Base-by-base conservation (phyloP, 2,888 invertebrate species). In the Lepidonotus clava region DNA sequence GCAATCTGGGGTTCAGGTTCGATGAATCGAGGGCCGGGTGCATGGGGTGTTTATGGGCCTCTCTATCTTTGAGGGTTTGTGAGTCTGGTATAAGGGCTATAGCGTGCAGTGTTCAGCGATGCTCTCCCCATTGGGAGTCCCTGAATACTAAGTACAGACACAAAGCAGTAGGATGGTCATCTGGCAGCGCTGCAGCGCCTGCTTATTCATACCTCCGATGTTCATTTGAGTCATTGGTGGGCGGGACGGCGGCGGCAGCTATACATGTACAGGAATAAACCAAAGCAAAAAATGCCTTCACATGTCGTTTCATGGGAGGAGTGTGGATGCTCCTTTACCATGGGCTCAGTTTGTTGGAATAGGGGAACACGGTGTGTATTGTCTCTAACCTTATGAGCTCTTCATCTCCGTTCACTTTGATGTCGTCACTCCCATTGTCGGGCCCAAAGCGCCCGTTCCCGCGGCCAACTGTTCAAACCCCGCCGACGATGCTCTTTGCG, bases 401-500 rank as follows among this genome's bases (percentile, higher is more conserved):
- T 41, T 46, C 80, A 41, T 24, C 4, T 1, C 51, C 6, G 24
- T 24, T 11, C 21, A 1, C 80, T 80, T 80, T 80, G 80, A 80
- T 46, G 80, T 2, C 8, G 80, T 41, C 28, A 46, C 4, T 46
- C 46, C 5, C 34, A 46, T 80, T 80, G 80, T 80, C 11, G 34
- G n/a, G n/a, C 18, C 46, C 46, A 80, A 46, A 46, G 32, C 21
- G 51, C 28, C 41, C n/a, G 46, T 4, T 14, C 32, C 5, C 24
- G 1, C 21, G 41, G 51, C 80, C 41, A 41, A 41, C 41, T 24
- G 46, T 28, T 18, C n/a, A n/a, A n/a, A n/a, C 46, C 24, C 2
- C 28, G 34, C 46, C 28, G 14, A 28, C 46, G 80, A 80, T 80
- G 80, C 80, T 80, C 80, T 80, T 80, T 80, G 41, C 71, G 71